phyloP scores from a whole-genome alignment of 2,797 vertebrate genomes.

The Microctenopoma stevenorrisi region DNA sequence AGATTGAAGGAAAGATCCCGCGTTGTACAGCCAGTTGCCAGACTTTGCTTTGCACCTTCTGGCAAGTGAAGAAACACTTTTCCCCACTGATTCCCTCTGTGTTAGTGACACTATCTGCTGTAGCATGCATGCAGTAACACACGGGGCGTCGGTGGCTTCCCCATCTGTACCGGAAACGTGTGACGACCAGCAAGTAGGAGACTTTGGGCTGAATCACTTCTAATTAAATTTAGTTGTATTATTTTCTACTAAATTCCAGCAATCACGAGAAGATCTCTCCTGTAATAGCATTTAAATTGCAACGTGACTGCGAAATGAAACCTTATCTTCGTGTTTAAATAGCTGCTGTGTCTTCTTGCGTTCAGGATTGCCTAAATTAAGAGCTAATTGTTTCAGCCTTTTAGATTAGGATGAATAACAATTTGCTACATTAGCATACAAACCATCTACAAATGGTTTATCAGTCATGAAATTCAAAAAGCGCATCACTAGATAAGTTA shows the following conservation, averaged over 20 bases:
- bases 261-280: slow-evolving; percentile 9
- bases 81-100: slow-evolving; percentile 6
- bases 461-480: slow-evolving; percentile 6
- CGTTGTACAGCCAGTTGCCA: slow-evolving; percentile 8
- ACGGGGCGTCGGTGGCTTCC: not conserved
- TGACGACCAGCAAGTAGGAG: slow-evolving; percentile 12
- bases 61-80: slow-evolving; percentile 14
- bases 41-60: slow-evolving; percentile 37
- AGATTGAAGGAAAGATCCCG: not conserved
- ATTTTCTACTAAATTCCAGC: slow-evolving; percentile 16
- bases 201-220: not conserved
- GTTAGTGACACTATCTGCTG: slow-evolving; percentile 18
- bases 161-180: slow-evolving; percentile 39
- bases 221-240: not conserved
- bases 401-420: slow-evolving; percentile 11
- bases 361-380: slow-evolving; percentile 16
- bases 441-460: slow-evolving; percentile 13
- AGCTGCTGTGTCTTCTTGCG: slow-evolving; percentile 9
- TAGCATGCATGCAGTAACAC: slow-evolving; percentile 2
- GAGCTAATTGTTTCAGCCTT: slow-evolving; percentile 22
- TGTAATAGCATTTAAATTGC: not conserved
- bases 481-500: not conserved
- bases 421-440: slow-evolving; percentile 28
- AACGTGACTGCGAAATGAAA: slow-evolving; percentile 10
- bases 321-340: slow-evolving; percentile 9